Evolutionary conservation across 2,797 vertebrate species (phyloP).

Genomic region (Ibycter americanus): DNA sequence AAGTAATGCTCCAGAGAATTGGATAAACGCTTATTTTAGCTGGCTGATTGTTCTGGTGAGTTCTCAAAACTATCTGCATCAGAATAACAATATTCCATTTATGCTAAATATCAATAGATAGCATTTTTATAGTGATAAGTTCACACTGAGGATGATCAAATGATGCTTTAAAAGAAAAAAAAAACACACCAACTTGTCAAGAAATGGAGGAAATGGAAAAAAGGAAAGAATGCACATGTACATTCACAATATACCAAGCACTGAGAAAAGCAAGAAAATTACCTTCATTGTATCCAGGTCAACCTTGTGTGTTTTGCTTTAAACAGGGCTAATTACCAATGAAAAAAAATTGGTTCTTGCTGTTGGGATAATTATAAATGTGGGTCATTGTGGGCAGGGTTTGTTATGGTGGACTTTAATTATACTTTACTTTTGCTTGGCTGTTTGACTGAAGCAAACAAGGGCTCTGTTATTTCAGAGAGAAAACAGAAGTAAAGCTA

Average conservation of each 20-base stretch:
- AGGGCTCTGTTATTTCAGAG: constrained; percentile 15
- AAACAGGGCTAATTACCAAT: constrained; percentile 37
- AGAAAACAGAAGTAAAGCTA: constrained; percentile 33
- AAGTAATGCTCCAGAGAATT: neutral
- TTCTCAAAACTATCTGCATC: neutral
- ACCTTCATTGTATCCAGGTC: constrained; percentile 6
- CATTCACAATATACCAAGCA: neutral
- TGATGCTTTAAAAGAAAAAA: neutral
- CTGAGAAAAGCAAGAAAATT: constrained; percentile 10
- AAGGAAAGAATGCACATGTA: neutral
- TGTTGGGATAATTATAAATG: constrained; percentile 23
- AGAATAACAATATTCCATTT: neutral
- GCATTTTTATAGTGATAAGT: neutral
- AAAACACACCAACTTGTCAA: neutral
- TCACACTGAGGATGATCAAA: neutral
- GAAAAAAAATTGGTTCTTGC: neutral
- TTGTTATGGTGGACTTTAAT: constrained; percentile 47
- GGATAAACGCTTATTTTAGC: neutral
- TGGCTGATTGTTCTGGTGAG: neutral
- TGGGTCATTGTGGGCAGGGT: neutral
- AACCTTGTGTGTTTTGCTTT: constrained; percentile 20
- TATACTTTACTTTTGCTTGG: constrained; percentile 31
- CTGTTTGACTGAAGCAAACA: constrained; percentile 47
- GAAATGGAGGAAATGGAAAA: neutral
- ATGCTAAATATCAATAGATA: neutral